These are phyloP conservation scores for Drosophila persimilis DNA, from an alignment of 1,140 invertebrate genomes.

Conservation along the genomic window DNA sequence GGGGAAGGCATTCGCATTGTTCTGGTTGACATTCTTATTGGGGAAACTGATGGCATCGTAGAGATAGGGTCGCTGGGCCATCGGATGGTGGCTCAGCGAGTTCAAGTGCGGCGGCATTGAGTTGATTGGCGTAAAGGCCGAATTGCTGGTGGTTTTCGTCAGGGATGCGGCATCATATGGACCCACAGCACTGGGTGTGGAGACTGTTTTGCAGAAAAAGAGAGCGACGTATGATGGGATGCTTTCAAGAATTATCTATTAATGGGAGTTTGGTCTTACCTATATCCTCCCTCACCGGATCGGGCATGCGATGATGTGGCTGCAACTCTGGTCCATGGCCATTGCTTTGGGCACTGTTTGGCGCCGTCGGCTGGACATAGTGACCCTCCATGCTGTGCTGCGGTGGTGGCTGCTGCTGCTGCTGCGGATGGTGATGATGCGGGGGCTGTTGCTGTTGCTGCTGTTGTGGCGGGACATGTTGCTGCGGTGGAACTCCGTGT, in stretches of 20 bases:
- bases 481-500: constrained; percentile 62
- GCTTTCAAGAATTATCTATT: background rate
- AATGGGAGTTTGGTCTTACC: constrained; percentile 69
- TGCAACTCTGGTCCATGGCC: constrained; percentile 74
- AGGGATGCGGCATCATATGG: constrained; percentile 81
- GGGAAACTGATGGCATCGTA: constrained; percentile 96
- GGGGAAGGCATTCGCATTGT: constrained; percentile 90
- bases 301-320: constrained; percentile 79
- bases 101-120: constrained; percentile 93
- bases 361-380: constrained; percentile 62
- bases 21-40: constrained; percentile 84
- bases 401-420: constrained; percentile 83
- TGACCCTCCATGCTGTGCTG: constrained; percentile 73
- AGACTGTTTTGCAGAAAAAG: constrained; percentile 41
- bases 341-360: constrained; percentile 61
- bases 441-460: constrained; percentile 66
- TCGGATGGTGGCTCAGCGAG: constrained; percentile 89
- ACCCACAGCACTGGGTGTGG: constrained; percentile 75
- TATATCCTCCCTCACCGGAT: constrained; percentile 83
- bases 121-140: constrained; percentile 96
- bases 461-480: constrained; percentile 64
- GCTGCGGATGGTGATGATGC: constrained; percentile 85
- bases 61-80: constrained; percentile 92
- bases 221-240: background rate
- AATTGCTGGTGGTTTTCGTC: constrained; percentile 87